These are phyloP conservation scores for Craterocephalus amniculus DNA, from an alignment of 2,797 vertebrate genomes.

Conservation along the genomic window DNA sequence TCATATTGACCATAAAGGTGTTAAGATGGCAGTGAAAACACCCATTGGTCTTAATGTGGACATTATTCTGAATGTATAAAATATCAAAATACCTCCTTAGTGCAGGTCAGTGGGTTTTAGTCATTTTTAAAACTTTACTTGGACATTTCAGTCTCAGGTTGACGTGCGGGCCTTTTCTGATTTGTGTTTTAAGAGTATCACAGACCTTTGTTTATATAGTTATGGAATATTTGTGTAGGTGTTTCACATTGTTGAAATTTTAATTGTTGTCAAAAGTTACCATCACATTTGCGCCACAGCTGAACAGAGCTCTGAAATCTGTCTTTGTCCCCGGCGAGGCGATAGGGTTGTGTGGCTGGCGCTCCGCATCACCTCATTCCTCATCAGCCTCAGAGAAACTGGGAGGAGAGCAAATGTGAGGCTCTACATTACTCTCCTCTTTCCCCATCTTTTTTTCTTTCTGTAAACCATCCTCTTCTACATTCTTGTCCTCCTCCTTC, in stretches of 20 bases:
- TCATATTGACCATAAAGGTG: too few relatives aligned
- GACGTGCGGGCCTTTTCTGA: neutral
- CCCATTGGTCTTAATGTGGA: too few relatives aligned
- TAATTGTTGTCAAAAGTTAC: constrained; percentile 10
- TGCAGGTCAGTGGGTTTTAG: neutral
- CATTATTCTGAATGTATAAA: too few relatives aligned
- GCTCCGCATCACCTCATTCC: constrained; percentile 66
- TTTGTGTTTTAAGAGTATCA: neutral
- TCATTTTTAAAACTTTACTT: neutral
- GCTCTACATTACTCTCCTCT: constrained; percentile 58
- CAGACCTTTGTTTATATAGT: neutral
- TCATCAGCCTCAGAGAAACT: constrained; percentile 57
- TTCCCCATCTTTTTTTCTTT: constrained; percentile 30
- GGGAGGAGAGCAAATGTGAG: constrained; percentile 41
- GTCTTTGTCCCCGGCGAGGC: constrained; percentile 34
- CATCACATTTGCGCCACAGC: constrained; percentile 17
- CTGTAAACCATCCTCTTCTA: constrained; percentile 27
- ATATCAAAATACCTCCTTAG: neutral
- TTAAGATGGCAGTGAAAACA: too few relatives aligned
- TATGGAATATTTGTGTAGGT: constrained; percentile 13
- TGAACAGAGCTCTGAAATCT: constrained; percentile 46
- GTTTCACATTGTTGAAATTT: constrained; percentile 7
- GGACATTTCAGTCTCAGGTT: neutral
- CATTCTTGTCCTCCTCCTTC: constrained; percentile 40
- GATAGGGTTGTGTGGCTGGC: constrained; percentile 51